phyloP scores from a whole-genome alignment of 2,888 invertebrate species.

The Drepanosiphum platanoidis region DNA sequence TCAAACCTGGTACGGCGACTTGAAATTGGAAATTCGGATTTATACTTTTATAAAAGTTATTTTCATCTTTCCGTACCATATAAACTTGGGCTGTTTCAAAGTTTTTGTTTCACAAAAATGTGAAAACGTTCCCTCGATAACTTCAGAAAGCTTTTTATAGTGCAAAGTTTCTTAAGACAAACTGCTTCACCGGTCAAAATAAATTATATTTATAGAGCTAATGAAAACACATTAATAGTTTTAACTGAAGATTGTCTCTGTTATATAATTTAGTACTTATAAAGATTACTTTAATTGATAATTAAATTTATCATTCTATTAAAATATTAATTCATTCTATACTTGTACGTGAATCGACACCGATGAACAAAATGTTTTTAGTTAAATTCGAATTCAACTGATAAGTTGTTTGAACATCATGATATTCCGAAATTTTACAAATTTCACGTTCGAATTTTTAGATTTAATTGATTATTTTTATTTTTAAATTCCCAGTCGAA shows the following conservation, averaged over 20 bases:
- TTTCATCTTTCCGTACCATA: constrained; percentile 18
- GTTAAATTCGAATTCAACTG: too few relatives aligned
- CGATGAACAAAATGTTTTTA: too few relatives aligned
- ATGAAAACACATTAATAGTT: neutral
- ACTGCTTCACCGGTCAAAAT: constrained; percentile 21
- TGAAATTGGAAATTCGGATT: constrained; percentile 49
- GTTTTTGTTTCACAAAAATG: constrained; percentile 48
- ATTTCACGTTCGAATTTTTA: too few relatives aligned
- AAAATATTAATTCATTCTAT: neutral
- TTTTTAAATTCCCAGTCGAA: too few relatives aligned
- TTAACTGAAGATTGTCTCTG: neutral
- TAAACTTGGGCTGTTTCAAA: constrained; percentile 27
- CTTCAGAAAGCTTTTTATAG: constrained; percentile 42
- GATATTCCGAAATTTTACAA: too few relatives aligned
- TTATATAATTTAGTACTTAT: neutral
- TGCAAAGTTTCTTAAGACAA: constrained; percentile 34
- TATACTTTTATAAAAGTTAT: constrained; percentile 42
- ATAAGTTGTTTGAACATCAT: too few relatives aligned
- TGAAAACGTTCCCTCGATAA: constrained; percentile 37
- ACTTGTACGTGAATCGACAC: too few relatives aligned
- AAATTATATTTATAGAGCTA: constrained; percentile 30
- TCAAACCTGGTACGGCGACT: constrained; percentile 12
- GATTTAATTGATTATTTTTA: too few relatives aligned
- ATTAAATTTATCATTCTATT: neutral
- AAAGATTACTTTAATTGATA: neutral